Base-by-base conservation (phyloP, 2,797 vertebrate species). In the Sparidentex hasta region DNA sequence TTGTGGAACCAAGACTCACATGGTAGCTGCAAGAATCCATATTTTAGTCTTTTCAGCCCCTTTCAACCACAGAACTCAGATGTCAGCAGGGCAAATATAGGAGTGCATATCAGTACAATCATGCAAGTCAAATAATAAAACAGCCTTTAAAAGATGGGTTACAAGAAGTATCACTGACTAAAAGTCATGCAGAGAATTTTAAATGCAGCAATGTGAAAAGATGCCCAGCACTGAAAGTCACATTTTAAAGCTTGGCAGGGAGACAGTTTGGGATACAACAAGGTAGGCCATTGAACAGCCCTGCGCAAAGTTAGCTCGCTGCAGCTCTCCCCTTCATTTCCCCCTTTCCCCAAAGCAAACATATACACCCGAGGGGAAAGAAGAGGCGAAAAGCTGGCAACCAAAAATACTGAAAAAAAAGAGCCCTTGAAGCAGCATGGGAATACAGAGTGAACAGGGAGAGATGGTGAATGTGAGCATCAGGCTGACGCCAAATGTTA, bases 1-100 rank as follows among this genome's bases (percentile, higher is more conserved):
- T 94, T 95, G 94, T 95, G 96, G 95, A 95, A 95, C 95, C 95
- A 96, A 95, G 96, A 96, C 93, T 93, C 95, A 94, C 95, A 96
- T 95, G 96, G 96, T 95, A 94, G 90, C 93, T 86, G 79, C 88
- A 93, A 75, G 76, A 92, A 85, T 91, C 67, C 70, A 92, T 85
- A 80, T 88, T 88, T 88, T 64, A 87, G 33, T 50, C 56, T 62
- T 68, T 81, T 62, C 54, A 76, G 57, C 25, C 62, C 12, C 71
- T 75, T 82, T 71, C n/a, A 67, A 50, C 51, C 70, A 9, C 51
- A 65, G 25, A 38, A 55, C 71, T 75, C 59, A 62, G 65, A 74
- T 77, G 38, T 47, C 54, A 57, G 20, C 4, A 46, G 41, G 52
- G 56, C 70, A 65, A 59, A 65, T 55, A 78, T 77, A 16, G 43